These are phyloP conservation scores for Slavum lentiscoides DNA, from an alignment of 2,888 invertebrate species.

Conservation along the genomic window DNA sequence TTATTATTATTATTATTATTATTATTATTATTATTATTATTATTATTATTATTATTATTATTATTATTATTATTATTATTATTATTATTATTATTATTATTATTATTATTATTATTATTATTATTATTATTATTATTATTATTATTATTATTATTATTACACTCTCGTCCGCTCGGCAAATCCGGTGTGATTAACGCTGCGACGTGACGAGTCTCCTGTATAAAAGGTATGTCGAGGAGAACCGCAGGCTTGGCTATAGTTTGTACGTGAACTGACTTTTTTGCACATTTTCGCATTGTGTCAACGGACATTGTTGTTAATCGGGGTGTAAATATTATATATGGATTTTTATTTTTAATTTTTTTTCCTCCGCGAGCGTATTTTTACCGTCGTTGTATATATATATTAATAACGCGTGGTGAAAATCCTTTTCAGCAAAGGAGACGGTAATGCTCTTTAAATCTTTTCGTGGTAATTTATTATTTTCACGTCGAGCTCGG, in stretches of 20 bases:
- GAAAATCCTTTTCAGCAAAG: conserved; percentile 28
- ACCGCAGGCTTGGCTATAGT: too few relatives aligned
- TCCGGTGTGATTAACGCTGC: conserved; percentile 29
- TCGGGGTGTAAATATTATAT: conserved; percentile 39
- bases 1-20: too few relatives aligned
- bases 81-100: too few relatives aligned
- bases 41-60: too few relatives aligned
- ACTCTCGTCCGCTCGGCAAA: conserved; percentile 10
- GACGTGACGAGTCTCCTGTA: conserved; percentile 18
- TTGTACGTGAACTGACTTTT: conserved; percentile 49
- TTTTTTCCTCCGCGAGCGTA: neutral
- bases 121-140: too few relatives aligned
- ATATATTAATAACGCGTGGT: neutral
- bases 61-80: too few relatives aligned
- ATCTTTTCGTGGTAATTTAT: conserved; percentile 33
- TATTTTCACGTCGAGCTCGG: conserved; percentile 17
- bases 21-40: too few relatives aligned
- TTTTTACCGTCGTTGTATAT: neutral
- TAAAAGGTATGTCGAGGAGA: neutral
- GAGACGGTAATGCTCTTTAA: conserved; percentile 33
- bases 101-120: too few relatives aligned
- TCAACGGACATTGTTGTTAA: conserved; percentile 20
- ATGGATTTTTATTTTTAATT: conserved; percentile 24
- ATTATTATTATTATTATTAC: conserved; percentile 3
- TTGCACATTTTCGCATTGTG: conserved; percentile 15